Conservation (phyloP, 2,113 vertebrate species). For the Podocnemis expansa region DNA sequence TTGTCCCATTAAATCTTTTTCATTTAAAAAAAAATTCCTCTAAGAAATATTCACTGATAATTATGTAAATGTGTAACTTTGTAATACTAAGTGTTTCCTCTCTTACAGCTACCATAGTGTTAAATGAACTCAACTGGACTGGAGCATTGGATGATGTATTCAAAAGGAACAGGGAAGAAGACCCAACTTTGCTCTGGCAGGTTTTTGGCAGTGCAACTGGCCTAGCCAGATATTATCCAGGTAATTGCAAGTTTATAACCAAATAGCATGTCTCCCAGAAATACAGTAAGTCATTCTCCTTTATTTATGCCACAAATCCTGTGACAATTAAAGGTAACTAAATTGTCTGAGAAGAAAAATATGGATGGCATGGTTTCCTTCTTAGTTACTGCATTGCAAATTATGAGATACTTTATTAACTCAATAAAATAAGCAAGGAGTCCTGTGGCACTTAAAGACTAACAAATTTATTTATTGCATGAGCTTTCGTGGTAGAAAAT, state of each 20-base stretch:
- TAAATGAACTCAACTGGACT: constrained; percentile 98
- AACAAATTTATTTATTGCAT: too few relatives aligned
- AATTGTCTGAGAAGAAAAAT: not conserved
- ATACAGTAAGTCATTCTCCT: not conserved
- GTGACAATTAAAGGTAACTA: not conserved
- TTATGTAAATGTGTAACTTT: not conserved
- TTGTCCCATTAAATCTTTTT: not conserved
- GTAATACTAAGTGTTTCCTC: not conserved
- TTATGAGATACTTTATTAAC: not conserved
- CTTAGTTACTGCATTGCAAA: not conserved
- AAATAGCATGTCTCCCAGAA: not conserved
- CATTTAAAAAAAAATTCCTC: not conserved
- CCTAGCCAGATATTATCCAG: constrained; percentile 95
- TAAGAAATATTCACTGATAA: not conserved
- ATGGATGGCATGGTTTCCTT: not conserved
- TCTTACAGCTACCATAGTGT: constrained; percentile 88
- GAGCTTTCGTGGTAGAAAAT: too few relatives aligned
- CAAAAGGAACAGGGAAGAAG: constrained; percentile 92
- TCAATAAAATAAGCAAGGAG: too few relatives aligned
- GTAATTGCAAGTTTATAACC: constrained; percentile 71
- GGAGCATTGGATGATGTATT: constrained; percentile 92
- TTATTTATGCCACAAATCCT: not conserved
- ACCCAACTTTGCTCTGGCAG: constrained; percentile 95
- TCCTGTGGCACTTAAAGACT: too few relatives aligned
- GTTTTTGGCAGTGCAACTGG: constrained; percentile 97